phyloP scores from a whole-genome alignment of 2,888 invertebrate genomes.

The Sphaerophoria rueppellii region DNA sequence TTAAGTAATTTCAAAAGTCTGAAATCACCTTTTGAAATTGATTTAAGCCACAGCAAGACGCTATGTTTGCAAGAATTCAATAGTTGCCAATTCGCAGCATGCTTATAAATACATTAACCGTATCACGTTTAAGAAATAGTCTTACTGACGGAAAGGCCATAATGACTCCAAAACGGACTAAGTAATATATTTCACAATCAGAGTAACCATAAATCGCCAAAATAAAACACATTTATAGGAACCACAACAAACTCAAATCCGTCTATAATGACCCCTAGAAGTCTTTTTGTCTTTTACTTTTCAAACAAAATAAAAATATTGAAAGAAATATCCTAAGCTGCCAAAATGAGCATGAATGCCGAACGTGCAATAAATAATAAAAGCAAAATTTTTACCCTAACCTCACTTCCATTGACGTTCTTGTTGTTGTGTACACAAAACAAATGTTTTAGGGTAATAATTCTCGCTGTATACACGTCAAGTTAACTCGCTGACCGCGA shows the following conservation, averaged over 20 bases:
- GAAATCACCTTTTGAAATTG: too few species aligned
- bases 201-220: conserved; percentile 49
- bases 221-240: background rate
- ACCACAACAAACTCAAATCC: background rate
- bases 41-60: too few species aligned
- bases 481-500: conserved; percentile 26
- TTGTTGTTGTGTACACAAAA: conserved; percentile 69
- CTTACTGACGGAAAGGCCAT: too few species aligned
- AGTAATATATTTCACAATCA: conserved; percentile 69
- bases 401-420: conserved; percentile 62
- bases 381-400: conserved; percentile 38
- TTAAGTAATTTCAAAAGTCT: too few species aligned
- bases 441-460: conserved; percentile 73
- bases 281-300: conserved; percentile 28
- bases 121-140: too few species aligned
- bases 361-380: conserved; percentile 66
- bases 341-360: conserved; percentile 50
- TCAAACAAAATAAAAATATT: background rate
- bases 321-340: conserved; percentile 27
- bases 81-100: too few species aligned
- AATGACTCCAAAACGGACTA: conserved; percentile 29
- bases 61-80: too few species aligned
- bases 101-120: too few species aligned
- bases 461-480: conserved; percentile 68
- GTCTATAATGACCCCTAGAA: conserved; percentile 63